These are phyloP conservation scores for Halichoerus grypus DNA, from an alignment of 2,113 vertebrate species.

Conservation along the genomic window DNA sequence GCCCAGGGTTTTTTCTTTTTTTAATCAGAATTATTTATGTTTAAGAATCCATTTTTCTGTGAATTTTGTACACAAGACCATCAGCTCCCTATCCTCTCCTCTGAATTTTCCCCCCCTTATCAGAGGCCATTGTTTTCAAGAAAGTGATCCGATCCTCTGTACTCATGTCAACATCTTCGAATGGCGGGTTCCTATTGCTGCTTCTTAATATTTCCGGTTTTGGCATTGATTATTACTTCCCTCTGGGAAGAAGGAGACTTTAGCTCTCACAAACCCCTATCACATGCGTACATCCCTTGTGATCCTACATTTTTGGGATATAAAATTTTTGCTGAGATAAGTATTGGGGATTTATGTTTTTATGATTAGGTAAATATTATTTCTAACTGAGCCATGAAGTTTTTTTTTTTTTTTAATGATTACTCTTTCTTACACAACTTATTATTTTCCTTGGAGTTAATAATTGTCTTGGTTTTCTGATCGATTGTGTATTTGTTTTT, in stretches of 20 bases:
- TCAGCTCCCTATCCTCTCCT: neutral
- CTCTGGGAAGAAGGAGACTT: neutral
- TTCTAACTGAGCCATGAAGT: neutral
- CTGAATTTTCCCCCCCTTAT: neutral
- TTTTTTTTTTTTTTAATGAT: neutral
- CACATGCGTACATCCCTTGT: neutral
- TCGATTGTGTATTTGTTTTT: neutral
- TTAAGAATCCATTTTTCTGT: neutral
- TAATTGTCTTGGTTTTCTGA: neutral
- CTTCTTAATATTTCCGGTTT: neutral
- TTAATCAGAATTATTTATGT: neutral
- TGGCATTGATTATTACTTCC: neutral
- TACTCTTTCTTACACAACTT: neutral
- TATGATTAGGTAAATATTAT: neutral
- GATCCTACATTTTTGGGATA: neutral
- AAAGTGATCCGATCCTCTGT: neutral
- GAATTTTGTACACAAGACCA: neutral
- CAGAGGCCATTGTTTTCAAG: neutral
- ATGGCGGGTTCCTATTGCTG: neutral
- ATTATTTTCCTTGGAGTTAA: neutral
- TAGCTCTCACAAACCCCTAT: neutral
- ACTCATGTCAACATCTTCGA: neutral
- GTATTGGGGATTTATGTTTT: neutral
- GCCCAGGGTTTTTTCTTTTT: neutral
- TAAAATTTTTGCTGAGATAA: neutral